Conservation (phyloP, 2,888 invertebrate species). For the Galeopsomyia nigrocyanea region DNA sequence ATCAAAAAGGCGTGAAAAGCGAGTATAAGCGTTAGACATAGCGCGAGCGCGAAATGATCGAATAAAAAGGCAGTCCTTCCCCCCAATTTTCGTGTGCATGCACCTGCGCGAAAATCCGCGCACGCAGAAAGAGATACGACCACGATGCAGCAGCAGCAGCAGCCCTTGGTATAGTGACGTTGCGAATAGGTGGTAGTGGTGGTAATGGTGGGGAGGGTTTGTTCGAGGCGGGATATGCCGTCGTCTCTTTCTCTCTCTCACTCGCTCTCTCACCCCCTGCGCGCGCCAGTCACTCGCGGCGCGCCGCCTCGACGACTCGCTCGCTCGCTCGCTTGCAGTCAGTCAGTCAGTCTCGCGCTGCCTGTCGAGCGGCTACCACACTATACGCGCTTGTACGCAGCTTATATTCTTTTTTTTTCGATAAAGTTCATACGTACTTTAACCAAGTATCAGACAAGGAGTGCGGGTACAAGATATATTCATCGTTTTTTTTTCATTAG, state of each 20-base stretch:
- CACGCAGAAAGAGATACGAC: no score
- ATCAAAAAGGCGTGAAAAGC: no score
- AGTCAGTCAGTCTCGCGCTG: conserved; percentile 40
- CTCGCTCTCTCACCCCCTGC: conserved; percentile 12
- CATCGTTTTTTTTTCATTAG: not conserved
- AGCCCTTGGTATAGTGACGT: no score
- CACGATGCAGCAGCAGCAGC: not conserved
- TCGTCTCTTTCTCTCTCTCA: no score
- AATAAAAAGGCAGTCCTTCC: no score
- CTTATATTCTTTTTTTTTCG: no score
- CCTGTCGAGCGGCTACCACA: conserved; percentile 24
- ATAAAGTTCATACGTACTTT: no score
- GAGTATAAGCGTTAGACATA: no score
- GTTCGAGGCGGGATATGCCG: not conserved
- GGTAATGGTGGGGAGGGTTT: not conserved
- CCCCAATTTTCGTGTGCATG: conserved; percentile 2
- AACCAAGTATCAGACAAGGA: no score
- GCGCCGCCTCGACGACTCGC: conserved; percentile 13
- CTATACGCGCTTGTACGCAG: not conserved
- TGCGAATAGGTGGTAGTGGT: conserved; percentile 32
- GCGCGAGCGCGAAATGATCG: no score
- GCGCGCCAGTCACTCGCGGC: conserved; percentile 39
- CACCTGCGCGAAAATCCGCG: conserved; percentile 6
- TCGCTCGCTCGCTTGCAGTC: not conserved
- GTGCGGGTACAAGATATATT: no score